These are phyloP conservation scores for Barbus barbus DNA, from an alignment of 2,113 vertebrate genomes.

Conservation along the genomic window DNA sequence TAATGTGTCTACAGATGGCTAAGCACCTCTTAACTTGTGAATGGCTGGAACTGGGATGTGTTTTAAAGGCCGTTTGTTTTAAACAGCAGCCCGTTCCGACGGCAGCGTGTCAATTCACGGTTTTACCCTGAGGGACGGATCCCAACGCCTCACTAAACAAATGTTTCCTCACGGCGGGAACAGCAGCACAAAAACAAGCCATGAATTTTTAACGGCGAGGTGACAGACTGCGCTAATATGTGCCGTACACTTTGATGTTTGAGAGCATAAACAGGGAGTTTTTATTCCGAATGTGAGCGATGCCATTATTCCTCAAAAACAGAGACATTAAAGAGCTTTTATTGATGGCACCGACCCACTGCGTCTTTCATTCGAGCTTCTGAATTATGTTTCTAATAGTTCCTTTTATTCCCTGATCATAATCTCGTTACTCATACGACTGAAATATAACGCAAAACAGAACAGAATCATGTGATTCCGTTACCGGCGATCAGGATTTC, in stretches of 20 bases:
- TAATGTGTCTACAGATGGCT: slow-evolving; percentile 56
- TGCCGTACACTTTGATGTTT: slow-evolving; percentile 2
- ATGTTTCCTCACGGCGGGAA: neutral
- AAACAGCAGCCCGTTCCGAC: too few relatives aligned
- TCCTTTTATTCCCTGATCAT: neutral
- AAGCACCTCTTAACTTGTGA: slow-evolving; percentile 55
- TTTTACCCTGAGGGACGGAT: slow-evolving; percentile 34
- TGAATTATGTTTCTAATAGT: slow-evolving; percentile 7
- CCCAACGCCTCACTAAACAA: slow-evolving; percentile 39
- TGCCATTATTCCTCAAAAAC: neutral
- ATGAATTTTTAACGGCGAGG: slow-evolving; percentile 54
- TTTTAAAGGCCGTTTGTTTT: slow-evolving; percentile 50
- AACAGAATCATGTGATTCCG: too few relatives aligned
- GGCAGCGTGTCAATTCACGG: too few relatives aligned
- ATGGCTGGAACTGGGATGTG: slow-evolving; percentile 33
- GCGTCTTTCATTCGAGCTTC: neutral
- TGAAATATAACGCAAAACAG: neutral
- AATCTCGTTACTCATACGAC: neutral
- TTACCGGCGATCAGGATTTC: too few relatives aligned
- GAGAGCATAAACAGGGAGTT: neutral
- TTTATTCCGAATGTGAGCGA: neutral
- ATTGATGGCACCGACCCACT: neutral
- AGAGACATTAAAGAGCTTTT: neutral
- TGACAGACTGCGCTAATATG: slow-evolving; percentile 41
- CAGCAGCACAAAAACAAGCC: neutral